phyloP scores from a whole-genome alignment of 2,113 vertebrate species.

The Australoheros scitulus region DNA sequence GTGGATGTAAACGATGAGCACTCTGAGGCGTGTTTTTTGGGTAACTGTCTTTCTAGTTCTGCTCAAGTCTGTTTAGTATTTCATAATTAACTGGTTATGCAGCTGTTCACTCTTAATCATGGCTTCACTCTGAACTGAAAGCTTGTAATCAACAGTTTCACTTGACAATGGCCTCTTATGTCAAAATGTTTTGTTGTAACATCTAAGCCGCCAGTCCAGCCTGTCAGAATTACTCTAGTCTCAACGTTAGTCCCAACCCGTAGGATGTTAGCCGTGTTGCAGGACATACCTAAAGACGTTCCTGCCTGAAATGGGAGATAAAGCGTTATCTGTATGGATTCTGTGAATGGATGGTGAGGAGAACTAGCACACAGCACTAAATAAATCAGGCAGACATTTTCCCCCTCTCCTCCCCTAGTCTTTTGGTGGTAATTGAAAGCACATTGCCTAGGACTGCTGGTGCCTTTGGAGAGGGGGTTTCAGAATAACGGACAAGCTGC shows the following conservation, averaged over 20 bases:
- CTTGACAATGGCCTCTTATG: conserved; percentile 45
- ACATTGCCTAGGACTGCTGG: conserved; percentile 81
- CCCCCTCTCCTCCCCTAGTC: conserved; percentile 67
- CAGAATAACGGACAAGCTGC: conserved; percentile 67
- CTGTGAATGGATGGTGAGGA: conserved; percentile 85
- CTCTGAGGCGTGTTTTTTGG: background rate
- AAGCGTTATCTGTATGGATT: conserved; percentile 89
- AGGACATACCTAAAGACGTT: conserved; percentile 83
- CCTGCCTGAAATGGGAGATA: conserved; percentile 84
- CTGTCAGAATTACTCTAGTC: conserved; percentile 42
- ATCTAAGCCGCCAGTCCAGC: conserved; percentile 4
- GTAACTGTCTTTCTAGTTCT: background rate
- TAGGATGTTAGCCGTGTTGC: conserved; percentile 78
- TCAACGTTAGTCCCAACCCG: conserved; percentile 29
- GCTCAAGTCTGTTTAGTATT: background rate
- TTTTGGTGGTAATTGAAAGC: conserved; percentile 93
- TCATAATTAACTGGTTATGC: background rate
- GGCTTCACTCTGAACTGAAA: background rate
- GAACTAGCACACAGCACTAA: conserved; percentile 88
- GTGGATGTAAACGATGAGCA: background rate
- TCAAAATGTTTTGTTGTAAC: conserved; percentile 15
- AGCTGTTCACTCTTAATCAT: background rate
- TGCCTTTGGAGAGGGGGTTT: conserved; percentile 64
- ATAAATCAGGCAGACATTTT: conserved; percentile 86
- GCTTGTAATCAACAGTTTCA: conserved; percentile 42